Evolutionary conservation across 2,888 invertebrate species (phyloP), one percentile per base, ranked within the genome.

Genomic region (Archaeoteleia sp.): DNA sequence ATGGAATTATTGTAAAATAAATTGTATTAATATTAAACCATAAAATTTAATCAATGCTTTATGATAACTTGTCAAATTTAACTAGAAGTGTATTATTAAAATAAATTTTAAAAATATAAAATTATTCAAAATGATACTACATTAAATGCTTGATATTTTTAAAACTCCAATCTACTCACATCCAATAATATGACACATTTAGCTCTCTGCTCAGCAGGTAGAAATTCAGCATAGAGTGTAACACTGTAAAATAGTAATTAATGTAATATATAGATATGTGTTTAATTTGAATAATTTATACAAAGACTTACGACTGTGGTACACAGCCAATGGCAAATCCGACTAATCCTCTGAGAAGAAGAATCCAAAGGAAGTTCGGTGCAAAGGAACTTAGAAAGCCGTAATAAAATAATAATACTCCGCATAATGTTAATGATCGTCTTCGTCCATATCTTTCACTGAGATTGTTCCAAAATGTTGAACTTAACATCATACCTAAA

Each of bases 271-370:
- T n/a, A n/a, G n/a, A n/a, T n/a, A n/a, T n/a, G n/a, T n/a, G n/a
- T n/a, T n/a, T n/a, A n/a, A n/a, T n/a, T 46, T 70, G 25, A 66
- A 71, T 53, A 57, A 60, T 58, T 55, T 49, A 34, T 43, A 23
- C 14, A 20, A 40, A 25, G 37, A 91, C 95, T 92, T 89, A 96
- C 96, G 97, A 96, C 87, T 98, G 97, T 49, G 97, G 97, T 27
- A 96, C 95, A 83, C 97, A 97, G 74, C 97, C 97, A 79, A 97
- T 96, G 12, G 97, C 96, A 87, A 98, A 96, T 35, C 98, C 97
- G 7, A 97, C 97, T 5, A 97, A 88, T 8, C 96, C 95, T 82
- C 97, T 88, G n/a, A 98, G 87, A 57, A 97, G 89, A 30, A 98
- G 87, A 55, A 98, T 88, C 95, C 97, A 96, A 48, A 93, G 89